A percentile compares a stretch with the other conserved stretches of the same genome.
phyloP scores from a whole-genome alignment of 2,888 invertebrate genomes.

The Cactoblastis cactorum region DNA sequence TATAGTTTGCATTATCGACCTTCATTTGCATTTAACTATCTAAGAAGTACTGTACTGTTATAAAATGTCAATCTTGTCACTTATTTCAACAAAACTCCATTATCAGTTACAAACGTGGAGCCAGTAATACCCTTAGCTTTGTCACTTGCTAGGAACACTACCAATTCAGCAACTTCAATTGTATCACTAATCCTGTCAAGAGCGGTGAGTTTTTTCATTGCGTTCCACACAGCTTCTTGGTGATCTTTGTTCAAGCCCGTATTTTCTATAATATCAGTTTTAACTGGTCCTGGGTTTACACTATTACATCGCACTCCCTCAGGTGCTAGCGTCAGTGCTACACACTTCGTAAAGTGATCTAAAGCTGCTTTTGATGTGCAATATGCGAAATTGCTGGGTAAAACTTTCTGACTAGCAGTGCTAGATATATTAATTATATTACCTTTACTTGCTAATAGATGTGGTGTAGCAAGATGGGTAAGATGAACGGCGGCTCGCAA shows the following conservation, averaged over 20 bases:
- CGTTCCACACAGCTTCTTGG: neutral
- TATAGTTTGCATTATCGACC: too few species aligned
- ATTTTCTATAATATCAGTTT: conserved; percentile 29
- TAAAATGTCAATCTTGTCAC: neutral
- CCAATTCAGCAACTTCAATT: conserved; percentile 32
- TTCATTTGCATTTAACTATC: neutral
- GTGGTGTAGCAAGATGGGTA: conserved; percentile 87
- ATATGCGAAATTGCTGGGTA: conserved; percentile 26
- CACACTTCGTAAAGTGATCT: conserved; percentile 92
- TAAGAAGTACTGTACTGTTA: neutral
- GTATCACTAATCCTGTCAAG: conserved; percentile 85
- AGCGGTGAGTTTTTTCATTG: conserved; percentile 76
- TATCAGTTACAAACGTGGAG: conserved; percentile 44
- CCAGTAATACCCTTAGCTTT: conserved; percentile 88
- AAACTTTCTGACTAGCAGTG: conserved; percentile 37
- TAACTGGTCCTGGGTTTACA: conserved; percentile 82
- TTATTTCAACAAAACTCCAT: conserved; percentile 19
- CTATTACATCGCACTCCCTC: conserved; percentile 89
- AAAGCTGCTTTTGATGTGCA: conserved; percentile 90
- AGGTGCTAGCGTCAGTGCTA: conserved; percentile 87
- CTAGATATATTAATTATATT: conserved; percentile 93
- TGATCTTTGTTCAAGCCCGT: conserved; percentile 13
- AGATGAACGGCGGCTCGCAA: conserved; percentile 84
- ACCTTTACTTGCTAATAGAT: conserved; percentile 85
- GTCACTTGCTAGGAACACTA: conserved; percentile 32